Base-by-base conservation (phyloP, 92 coral and sea anemone species). In the Siderastrea radians region DNA sequence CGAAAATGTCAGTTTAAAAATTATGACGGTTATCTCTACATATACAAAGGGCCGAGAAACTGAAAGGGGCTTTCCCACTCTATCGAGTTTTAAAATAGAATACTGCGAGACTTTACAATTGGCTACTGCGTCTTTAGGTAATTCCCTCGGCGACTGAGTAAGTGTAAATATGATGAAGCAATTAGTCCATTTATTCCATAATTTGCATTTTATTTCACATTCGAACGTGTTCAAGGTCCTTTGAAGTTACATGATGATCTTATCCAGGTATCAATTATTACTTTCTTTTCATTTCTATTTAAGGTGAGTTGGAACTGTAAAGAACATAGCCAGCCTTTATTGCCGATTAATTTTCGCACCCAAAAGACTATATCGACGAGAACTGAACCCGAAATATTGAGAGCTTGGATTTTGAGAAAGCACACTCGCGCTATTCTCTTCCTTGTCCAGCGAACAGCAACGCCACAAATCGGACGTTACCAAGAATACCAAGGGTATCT, bases 221-320 rank as follows among this genome's bases (percentile, higher is more conserved):
- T 61, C 66, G 66, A 3, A 7, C 66, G 13, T 14, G 1, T 14
- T 61, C 66, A 13, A 0, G 38, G 38, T 26, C 38, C 38, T 26
- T 61, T 19, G 16, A 19, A n/a, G 66, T n/a, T 14, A 7, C 66
- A 14, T 19, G 66, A 14, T n/a, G 6, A 12, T 6, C 66, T 61
- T 61, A 61, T 15, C 19, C 1, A 61, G n/a, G 66, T 10, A 61
- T 61, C 13, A n/a, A 61, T 19, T n/a, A 61, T 61, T 61, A 61
- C 16, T 14, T 61, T 5, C 66, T 61, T 10, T 61, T 61, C 0
- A 26, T 26, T 26, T 26, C 38, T 26, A 26, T 26, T 26, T 26
- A 26, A 82, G 86, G 86, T n/a, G 51, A 62, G 50, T 62, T 59
- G 54, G 78, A 58, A 4, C 45, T 4, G 67, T 53, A 82, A 49